A percentile compares a stretch with the other conserved stretches of the same genome.
phyloP scores from a whole-genome alignment of 2,113 vertebrate species.

The Laticauda colubrina region DNA sequence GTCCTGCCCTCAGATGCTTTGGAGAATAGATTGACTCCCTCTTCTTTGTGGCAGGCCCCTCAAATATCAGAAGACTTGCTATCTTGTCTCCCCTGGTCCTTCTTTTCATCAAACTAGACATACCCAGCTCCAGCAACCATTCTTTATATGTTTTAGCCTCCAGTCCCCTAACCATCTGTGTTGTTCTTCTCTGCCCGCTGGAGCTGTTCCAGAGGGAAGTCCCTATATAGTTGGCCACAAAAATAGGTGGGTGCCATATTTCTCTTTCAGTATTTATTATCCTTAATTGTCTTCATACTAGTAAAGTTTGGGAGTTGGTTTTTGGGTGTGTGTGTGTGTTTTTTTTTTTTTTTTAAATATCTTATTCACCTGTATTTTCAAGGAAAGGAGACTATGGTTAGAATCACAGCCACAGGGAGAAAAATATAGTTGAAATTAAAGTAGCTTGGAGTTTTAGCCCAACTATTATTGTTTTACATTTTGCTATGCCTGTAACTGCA shows the following conservation, averaged over 20 bases:
- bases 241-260: not conserved
- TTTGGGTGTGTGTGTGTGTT: not conserved
- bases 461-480: constrained; percentile 2
- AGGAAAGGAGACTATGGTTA: not conserved
- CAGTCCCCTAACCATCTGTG: too few relatives aligned
- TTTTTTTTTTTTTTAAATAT: not conserved
- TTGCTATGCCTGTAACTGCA: not conserved
- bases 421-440: not conserved
- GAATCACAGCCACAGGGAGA: not conserved
- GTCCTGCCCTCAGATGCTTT: too few relatives aligned
- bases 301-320: constrained; percentile 29
- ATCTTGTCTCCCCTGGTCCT: too few relatives aligned
- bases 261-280: constrained; percentile 8
- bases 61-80: too few relatives aligned
- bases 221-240: not conserved
- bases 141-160: too few relatives aligned
- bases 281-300: constrained; percentile 7
- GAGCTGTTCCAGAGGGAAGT: not conserved
- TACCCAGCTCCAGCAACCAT: too few relatives aligned
- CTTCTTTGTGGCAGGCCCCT: too few relatives aligned
- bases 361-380: not conserved
- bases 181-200: too few relatives aligned
- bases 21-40: too few relatives aligned
- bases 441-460: not conserved
- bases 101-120: too few relatives aligned